A percentile compares a stretch with the other conserved stretches of the same genome.
These are phyloP conservation scores for Anhinga anhinga DNA, from an alignment of 2,113 vertebrate species.

Conservation along the genomic window DNA sequence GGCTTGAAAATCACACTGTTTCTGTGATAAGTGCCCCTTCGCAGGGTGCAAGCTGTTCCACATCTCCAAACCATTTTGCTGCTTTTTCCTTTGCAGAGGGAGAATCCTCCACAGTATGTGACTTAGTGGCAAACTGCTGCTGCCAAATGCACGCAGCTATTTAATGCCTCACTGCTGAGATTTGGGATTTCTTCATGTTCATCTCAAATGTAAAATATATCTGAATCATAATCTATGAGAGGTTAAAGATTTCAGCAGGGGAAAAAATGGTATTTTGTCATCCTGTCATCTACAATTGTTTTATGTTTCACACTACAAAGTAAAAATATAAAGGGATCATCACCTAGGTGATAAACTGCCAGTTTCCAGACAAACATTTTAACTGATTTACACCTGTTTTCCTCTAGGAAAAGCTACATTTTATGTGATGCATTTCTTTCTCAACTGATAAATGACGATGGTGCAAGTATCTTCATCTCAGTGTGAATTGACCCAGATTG, in stretches of 20 bases:
- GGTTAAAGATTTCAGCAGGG: constrained; percentile 55
- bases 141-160: constrained; percentile 30
- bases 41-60: constrained; percentile 4
- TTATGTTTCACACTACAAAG: constrained; percentile 63
- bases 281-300: constrained; percentile 68
- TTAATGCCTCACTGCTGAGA: constrained; percentile 47
- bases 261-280: constrained; percentile 55
- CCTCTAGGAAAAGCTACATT: constrained; percentile 59
- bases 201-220: constrained; percentile 69
- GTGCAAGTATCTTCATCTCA: constrained; percentile 30
- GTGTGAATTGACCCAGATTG: constrained; percentile 37
- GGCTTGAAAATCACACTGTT: constrained; percentile 31
- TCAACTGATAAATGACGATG: constrained; percentile 46
- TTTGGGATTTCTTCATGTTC: constrained; percentile 52
- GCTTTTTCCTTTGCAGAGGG: constrained; percentile 9
- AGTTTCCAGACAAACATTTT: constrained; percentile 66
- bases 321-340: constrained; percentile 73
- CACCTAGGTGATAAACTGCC: constrained; percentile 71
- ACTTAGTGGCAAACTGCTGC: neutral
- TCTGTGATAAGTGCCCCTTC: constrained; percentile 40
- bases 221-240: constrained; percentile 46
- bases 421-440: constrained; percentile 61
- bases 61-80: neutral
- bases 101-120: constrained; percentile 26
- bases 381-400: constrained; percentile 73